These are phyloP conservation scores for Hystrix cristata DNA, from an alignment of 2,113 vertebrate species.

Conservation along the genomic window DNA sequence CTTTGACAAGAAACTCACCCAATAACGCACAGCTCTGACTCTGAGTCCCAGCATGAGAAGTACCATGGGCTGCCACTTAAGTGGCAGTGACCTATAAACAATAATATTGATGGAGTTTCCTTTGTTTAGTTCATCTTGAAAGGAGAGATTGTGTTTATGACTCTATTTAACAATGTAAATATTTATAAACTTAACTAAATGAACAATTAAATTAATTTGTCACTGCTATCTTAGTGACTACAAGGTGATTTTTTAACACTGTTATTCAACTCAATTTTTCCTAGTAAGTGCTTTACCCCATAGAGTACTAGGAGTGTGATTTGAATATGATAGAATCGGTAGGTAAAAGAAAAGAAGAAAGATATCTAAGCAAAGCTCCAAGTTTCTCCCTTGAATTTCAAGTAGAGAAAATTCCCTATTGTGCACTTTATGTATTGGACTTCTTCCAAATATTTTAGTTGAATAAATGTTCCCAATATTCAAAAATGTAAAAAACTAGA, in stretches of 20 bases:
- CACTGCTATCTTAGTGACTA: background rate
- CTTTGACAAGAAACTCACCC: background rate
- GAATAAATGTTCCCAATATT: conserved; percentile 69
- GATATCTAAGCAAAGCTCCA: background rate
- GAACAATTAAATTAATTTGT: conserved; percentile 13
- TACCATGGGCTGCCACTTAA: background rate
- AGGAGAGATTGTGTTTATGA: background rate
- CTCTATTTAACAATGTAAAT: background rate
- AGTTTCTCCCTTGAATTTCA: conserved; percentile 5
- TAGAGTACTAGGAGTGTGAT: background rate
- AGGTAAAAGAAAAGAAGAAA: background rate
- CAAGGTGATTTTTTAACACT: conserved; percentile 47
- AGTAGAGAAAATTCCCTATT: conserved; percentile 35
- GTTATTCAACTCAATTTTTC: conserved; percentile 23
- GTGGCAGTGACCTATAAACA: background rate
- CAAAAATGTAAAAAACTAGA: background rate
- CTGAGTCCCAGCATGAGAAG: background rate
- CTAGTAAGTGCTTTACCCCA: background rate
- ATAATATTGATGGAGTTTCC: background rate
- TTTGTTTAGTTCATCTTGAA: background rate
- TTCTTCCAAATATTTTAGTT: conserved; percentile 67
- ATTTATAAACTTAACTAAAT: conserved; percentile 19
- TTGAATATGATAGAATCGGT: background rate
- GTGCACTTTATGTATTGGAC: conserved; percentile 41
- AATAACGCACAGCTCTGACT: background rate